Evolutionary conservation across 2,113 vertebrate genomes (phyloP).

Genomic region (Athene cunicularia): DNA sequence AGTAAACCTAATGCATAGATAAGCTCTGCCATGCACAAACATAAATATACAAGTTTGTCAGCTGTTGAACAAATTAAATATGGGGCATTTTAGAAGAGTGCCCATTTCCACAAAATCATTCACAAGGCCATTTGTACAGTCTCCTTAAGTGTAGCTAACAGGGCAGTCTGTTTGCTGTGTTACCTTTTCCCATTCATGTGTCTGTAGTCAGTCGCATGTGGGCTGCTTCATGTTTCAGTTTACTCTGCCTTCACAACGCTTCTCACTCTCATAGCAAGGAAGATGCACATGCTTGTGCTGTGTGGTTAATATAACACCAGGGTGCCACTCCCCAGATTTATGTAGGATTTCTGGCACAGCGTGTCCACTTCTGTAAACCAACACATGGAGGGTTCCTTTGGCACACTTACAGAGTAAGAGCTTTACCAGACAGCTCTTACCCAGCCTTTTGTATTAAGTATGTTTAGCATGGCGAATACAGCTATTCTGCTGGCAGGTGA

Average conservation of each 20-base stretch:
- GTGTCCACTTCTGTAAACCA: background rate
- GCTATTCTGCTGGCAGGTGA: background rate
- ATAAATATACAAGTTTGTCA: background rate
- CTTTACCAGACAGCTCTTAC: background rate
- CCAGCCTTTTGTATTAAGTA: background rate
- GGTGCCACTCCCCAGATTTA: background rate
- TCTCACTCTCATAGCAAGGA: background rate
- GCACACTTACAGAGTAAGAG: background rate
- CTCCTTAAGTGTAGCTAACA: background rate
- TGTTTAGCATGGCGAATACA: background rate
- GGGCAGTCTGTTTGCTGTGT: background rate
- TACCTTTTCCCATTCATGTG: background rate
- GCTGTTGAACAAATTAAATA: background rate
- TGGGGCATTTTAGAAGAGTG: background rate
- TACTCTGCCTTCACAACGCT: background rate
- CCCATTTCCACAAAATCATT: background rate
- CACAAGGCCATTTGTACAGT: background rate
- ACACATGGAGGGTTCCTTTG: background rate
- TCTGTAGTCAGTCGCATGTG: background rate
- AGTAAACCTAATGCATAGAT: background rate
- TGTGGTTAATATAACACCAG: background rate
- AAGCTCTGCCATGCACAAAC: background rate
- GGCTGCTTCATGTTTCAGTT: background rate
- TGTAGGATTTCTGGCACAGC: fast-evolving
- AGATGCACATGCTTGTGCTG: background rate